Evolutionary conservation across 2,888 invertebrate species (phyloP).

Genomic region (Erebia ligea): DNA sequence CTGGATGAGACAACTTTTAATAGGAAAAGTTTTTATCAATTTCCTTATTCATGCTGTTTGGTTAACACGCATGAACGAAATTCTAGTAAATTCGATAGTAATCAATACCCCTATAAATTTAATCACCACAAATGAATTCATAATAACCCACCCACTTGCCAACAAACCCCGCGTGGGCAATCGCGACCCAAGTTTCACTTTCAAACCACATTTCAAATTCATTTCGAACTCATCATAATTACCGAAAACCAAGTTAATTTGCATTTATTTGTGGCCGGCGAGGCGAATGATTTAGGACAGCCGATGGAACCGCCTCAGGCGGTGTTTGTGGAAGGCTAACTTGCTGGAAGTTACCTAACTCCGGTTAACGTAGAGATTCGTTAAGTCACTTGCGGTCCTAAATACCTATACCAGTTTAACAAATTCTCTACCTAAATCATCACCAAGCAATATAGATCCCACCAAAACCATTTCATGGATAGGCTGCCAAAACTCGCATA

Average conservation of each 20-base stretch:
- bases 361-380: neutral
- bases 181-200: conserved; percentile 33
- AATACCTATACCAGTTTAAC: neutral
- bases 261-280: conserved; percentile 37
- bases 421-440: too few relatives aligned
- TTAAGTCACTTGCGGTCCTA: neutral
- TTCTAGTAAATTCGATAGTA: neutral
- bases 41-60: neutral
- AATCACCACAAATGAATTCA: neutral
- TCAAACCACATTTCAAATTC: conserved; percentile 36
- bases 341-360: conserved; percentile 29
- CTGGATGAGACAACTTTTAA: too few relatives aligned
- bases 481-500: too few relatives aligned
- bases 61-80: neutral
- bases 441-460: too few relatives aligned
- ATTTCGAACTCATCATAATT: conserved; percentile 33
- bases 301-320: conserved; percentile 15
- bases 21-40: too few relatives aligned
- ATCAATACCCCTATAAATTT: neutral
- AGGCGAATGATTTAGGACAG: conserved; percentile 27
- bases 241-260: conserved; percentile 37
- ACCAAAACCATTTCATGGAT: too few relatives aligned
- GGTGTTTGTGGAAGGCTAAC: conserved; percentile 34
- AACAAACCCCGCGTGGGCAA: conserved; percentile 23
- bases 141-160: conserved; percentile 18